Base-by-base conservation (phyloP, 2,797 vertebrate species). In the Rhynchotus rufescens region DNA sequence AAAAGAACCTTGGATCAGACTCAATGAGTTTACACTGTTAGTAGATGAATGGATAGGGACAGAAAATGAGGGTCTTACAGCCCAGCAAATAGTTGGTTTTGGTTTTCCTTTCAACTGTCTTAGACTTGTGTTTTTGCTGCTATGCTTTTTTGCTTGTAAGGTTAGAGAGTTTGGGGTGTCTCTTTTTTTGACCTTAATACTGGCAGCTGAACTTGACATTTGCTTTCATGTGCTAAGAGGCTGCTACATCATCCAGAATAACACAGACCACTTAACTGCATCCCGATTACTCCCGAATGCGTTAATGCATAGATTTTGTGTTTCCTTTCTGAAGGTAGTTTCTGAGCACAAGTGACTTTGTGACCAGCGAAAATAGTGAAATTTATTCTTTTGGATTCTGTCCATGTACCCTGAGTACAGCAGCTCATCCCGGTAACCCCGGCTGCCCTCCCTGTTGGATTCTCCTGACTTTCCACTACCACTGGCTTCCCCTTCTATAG, bases 341-440 rank as follows among this genome's bases (percentile, higher is more conserved):
- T 91, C 59, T 69, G 67, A 80, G 34, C 26, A 47, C 23, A 3
- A 54, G 45, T 11, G 51, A 14, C 15, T 61, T 38, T 44, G 3
- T 12, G 17, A 76, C 36, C 34, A 15, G 14, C 59, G 32, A 42
- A 86, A 61, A 65, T 74, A 32, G 66, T 86, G 45, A 14, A 72
- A 3, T 8, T 62, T 5, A 28, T 78, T 79, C 36, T 80, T 40
- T 69, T 0, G 34, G 77, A 45, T 16, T 49, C 6, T 72, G 87
- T 68, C 30, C 30, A 4, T 77, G 15, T 75, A 38, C 64, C 38
- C 23, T 67, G 30, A 5, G 1, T 38, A 10, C 26, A 38, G 12
- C 62, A 65, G 16, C 52, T 57, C 28, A 38, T 42, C 30, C 23
- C 0, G 0, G 10, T 68, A 80, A 32, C 15, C 3, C 59, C 19